Conservation (phyloP, 1,140 invertebrate genomes). For the Pseudachorutes palmiensis region DNA sequence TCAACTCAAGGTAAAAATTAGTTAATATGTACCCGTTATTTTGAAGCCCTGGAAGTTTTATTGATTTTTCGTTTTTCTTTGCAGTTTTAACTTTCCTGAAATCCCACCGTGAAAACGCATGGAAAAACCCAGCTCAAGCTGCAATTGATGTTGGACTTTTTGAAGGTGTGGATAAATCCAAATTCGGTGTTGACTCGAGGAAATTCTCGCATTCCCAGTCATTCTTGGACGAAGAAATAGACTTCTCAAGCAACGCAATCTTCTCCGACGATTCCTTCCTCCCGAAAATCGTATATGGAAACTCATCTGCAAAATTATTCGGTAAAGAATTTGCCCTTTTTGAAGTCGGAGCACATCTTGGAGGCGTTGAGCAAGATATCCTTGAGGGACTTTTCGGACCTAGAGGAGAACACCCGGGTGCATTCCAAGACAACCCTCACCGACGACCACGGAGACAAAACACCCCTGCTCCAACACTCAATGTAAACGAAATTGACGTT, state of each 20-base stretch:
- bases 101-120: slow-evolving; percentile 67
- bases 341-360: slow-evolving; percentile 75
- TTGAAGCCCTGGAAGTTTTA: neutral
- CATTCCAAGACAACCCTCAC: neutral
- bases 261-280: slow-evolving; percentile 80
- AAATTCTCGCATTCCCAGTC: neutral
- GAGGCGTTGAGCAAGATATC: slow-evolving; percentile 54
- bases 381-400: neutral
- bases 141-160: slow-evolving; percentile 57
- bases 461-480: neutral
- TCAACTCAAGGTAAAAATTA: slow-evolving; percentile 45
- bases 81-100: slow-evolving; percentile 62
- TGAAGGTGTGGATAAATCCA: slow-evolving; percentile 37
- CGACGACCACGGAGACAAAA: slow-evolving; percentile 17
- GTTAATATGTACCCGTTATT: neutral
- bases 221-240: slow-evolving; percentile 52
- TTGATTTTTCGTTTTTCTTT: neutral
- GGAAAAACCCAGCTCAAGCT: slow-evolving; percentile 63
- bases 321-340: slow-evolving; percentile 75
- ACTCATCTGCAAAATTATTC: slow-evolving; percentile 77
- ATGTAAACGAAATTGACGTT: neutral
- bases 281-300: slow-evolving; percentile 66
- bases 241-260: slow-evolving; percentile 64
- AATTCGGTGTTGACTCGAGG: neutral
- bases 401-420: slow-evolving; percentile 7